Conservation (phyloP, 2,888 invertebrate genomes). For the Epinotia brunnichana region DNA sequence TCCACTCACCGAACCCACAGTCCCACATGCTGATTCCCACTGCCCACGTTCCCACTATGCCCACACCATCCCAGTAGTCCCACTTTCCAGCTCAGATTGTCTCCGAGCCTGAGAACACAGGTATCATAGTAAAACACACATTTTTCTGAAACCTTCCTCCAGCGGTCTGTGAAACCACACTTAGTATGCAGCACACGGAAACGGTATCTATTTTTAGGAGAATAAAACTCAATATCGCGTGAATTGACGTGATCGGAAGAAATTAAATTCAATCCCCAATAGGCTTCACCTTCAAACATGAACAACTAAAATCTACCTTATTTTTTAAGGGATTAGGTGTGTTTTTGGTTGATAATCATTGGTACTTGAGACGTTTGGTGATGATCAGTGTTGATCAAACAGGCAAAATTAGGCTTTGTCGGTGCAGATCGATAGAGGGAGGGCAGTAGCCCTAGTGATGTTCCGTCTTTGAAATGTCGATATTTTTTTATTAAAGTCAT, state of each 20-base stretch:
- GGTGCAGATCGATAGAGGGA: constrained; percentile 75
- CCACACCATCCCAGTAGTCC: constrained; percentile 26
- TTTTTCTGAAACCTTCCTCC: constrained; percentile 49
- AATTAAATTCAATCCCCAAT: constrained; percentile 30
- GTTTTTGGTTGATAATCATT: not conserved
- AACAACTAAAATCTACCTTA: not conserved
- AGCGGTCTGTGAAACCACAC: constrained; percentile 44
- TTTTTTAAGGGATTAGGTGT: rapidly evolving
- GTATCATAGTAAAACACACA: constrained; percentile 46
- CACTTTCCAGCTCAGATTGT: constrained; percentile 24
- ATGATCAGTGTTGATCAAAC: constrained; percentile 55
- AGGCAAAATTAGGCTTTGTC: constrained; percentile 71
- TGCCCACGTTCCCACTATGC: constrained; percentile 42
- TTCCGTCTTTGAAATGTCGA: constrained; percentile 8
- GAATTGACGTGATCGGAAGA: constrained; percentile 13
- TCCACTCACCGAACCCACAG: constrained; percentile 26
- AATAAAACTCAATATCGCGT: constrained; percentile 38
- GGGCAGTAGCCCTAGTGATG: constrained; percentile 59
- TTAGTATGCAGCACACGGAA: constrained; percentile 42
- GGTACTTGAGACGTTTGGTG: constrained; percentile 16
- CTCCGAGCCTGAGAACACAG: constrained; percentile 11
- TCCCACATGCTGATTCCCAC: constrained; percentile 26
- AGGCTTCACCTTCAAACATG: constrained; percentile 17
- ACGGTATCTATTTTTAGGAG: constrained; percentile 27
- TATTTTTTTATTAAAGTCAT: not conserved